Evolutionary conservation across 2,113 vertebrate genomes (phyloP).

Genomic region (Crotalus viridis): DNA sequence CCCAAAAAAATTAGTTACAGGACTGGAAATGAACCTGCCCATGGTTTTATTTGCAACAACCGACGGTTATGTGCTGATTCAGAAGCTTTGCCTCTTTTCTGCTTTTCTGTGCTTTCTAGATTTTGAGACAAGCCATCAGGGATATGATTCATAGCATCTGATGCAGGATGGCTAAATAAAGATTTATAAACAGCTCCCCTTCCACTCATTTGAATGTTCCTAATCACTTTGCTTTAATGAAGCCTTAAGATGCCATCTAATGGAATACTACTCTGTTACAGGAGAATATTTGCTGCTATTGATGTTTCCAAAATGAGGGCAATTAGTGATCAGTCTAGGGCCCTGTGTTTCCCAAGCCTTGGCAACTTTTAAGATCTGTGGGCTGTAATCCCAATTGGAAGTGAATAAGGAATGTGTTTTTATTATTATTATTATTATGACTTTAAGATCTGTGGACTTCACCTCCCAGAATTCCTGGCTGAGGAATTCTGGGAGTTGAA

Average conservation of each 20-base stretch:
- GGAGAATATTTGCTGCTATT: not conserved
- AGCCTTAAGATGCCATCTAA: slow-evolving; percentile 15
- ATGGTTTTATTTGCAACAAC: not conserved
- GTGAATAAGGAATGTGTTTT: too few relatives aligned
- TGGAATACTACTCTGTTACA: slow-evolving; percentile 14
- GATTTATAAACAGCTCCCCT: not conserved
- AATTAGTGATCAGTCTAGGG: not conserved
- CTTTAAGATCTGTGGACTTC: too few relatives aligned
- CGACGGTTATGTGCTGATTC: not conserved
- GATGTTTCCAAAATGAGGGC: not conserved
- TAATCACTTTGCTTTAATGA: slow-evolving; percentile 4
- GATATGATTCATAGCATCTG: not conserved
- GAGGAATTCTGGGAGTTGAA: too few relatives aligned
- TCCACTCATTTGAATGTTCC: not conserved
- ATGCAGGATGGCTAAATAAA: slow-evolving; percentile 5
- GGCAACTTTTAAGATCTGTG: too few relatives aligned
- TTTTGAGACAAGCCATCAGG: not conserved
- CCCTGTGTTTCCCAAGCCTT: too few relatives aligned
- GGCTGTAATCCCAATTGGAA: too few relatives aligned
- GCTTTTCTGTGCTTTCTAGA: slow-evolving; percentile 14
- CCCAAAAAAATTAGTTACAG: not conserved
- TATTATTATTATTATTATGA: too few relatives aligned
- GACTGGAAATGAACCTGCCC: slow-evolving; percentile 7
- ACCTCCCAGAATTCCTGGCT: too few relatives aligned
- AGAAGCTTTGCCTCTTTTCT: not conserved